Conservation (phyloP, 2,113 vertebrate genomes). For the Meleagris gallopavo region DNA sequence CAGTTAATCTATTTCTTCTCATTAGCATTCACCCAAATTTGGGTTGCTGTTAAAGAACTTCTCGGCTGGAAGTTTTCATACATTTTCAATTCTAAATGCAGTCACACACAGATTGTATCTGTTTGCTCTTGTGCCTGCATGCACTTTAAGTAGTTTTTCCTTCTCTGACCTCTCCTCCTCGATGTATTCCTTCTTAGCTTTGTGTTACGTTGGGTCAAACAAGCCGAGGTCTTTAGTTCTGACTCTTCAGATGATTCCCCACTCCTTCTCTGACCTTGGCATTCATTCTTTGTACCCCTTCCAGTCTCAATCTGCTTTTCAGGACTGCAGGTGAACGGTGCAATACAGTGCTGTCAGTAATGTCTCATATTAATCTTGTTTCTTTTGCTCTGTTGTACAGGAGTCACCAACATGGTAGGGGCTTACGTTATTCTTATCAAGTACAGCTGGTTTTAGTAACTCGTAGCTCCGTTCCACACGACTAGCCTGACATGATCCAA, state of each 20-base stretch:
- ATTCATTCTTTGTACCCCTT: neutral
- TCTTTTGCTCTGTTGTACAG: neutral
- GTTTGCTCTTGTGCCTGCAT: neutral
- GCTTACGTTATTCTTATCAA: neutral
- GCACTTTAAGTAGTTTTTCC: neutral
- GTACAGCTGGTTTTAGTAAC: neutral
- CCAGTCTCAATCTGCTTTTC: neutral
- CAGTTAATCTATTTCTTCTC: neutral
- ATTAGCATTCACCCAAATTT: neutral
- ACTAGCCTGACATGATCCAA: neutral
- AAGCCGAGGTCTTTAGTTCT: neutral
- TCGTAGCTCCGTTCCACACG: neutral
- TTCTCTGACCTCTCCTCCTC: conserved; percentile 5
- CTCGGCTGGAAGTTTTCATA: neutral
- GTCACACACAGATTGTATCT: neutral
- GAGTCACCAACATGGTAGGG: neutral
- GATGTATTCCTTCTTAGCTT: neutral
- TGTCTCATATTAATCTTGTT: neutral
- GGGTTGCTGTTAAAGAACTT: neutral
- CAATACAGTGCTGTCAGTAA: neutral
- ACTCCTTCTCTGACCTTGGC: rapidly evolving
- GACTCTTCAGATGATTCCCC: neutral
- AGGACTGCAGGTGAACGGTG: neutral
- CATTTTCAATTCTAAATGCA: neutral
- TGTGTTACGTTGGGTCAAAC: neutral